A percentile compares a stretch with the other conserved stretches of the same genome.
These are phyloP conservation scores for Marisa cornuarietis DNA, from an alignment of 1,140 invertebrate species.

Conservation along the genomic window DNA sequence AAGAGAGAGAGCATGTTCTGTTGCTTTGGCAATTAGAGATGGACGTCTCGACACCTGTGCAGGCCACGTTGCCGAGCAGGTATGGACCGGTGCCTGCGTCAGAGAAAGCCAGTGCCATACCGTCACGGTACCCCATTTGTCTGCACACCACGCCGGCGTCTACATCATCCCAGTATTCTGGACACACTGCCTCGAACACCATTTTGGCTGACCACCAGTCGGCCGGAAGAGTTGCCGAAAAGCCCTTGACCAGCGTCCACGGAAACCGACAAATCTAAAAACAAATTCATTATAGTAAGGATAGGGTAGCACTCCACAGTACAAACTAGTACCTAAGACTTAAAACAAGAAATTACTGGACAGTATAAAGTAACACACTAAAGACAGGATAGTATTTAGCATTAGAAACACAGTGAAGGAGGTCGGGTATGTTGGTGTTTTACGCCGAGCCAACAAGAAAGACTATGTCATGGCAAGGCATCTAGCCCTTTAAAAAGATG, in stretches of 20 bases:
- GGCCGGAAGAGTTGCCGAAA: conserved; percentile 63
- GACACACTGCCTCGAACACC: conserved; percentile 79
- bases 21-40: conserved; percentile 35
- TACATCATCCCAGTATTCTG: conserved; percentile 77
- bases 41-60: conserved; percentile 33
- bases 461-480: too few species aligned
- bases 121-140: conserved; percentile 70
- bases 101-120: conserved; percentile 34
- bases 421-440: too few species aligned
- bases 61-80: too few species aligned
- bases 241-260: conserved; percentile 39
- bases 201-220: conserved; percentile 76
- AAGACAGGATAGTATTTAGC: too few species aligned
- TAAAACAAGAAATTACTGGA: neutral
- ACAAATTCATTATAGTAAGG: too few species aligned
- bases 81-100: too few species aligned
- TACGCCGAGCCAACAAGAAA: too few species aligned
- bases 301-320: too few species aligned
- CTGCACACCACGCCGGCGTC: conserved; percentile 78
- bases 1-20: conserved; percentile 29
- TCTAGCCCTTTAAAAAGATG: too few species aligned
- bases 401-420: too few species aligned
- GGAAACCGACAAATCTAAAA: conserved; percentile 31
- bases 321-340: neutral
- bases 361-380: neutral